Base-by-base conservation (phyloP, 2,113 vertebrate species). In the mouse (Mus musculus) region DNA sequence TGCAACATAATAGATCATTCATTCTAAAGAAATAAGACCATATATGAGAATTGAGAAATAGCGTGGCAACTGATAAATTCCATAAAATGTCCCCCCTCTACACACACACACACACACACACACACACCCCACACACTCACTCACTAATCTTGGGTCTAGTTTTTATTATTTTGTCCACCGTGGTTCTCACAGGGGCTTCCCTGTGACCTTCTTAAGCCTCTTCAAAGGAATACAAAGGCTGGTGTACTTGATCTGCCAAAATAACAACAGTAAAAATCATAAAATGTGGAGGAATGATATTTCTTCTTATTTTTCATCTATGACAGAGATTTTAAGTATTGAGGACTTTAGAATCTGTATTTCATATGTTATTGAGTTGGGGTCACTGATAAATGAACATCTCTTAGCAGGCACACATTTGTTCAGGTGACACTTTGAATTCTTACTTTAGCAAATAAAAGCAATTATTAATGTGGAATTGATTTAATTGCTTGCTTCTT, bases 381-480 rank as follows among this genome's bases (percentile, higher is more conserved):
- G 8, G 16, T 46, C 26, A 22, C 84, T 94, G 80, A 76, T 94
- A 16, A 65, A 77, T 81, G 91, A 81, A 78, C 26, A 88, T n/a
- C 69, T 90, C 56, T 52, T 11, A 59, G 36, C 2, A 39, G 24
- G 36, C 3, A 72, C 5, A 56, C 54, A 91, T 30, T 93, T 88
- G 49, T 90, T 67, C 59, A 42, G 30, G 67, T 91, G 49, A 69
- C 61, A 95, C 49, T 95, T 56, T 8, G 54, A 91, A 19, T 85
- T 90, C 92, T 96, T 91, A 49, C 42, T 89, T 85, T 89, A 87
- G 81, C 49, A 93, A 71, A 81, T 96, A 94, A 89, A 26, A 30
- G 88, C 86, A 92, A 52, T 84, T 77, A 90, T 86, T 67, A 96
- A 94, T 81, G 14, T 80, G 61, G 86, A 94, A 63, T 69, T 95